These are phyloP conservation scores for Eonycteris spelaea DNA, from an alignment of 2,113 vertebrate genomes.

Conservation along the genomic window DNA sequence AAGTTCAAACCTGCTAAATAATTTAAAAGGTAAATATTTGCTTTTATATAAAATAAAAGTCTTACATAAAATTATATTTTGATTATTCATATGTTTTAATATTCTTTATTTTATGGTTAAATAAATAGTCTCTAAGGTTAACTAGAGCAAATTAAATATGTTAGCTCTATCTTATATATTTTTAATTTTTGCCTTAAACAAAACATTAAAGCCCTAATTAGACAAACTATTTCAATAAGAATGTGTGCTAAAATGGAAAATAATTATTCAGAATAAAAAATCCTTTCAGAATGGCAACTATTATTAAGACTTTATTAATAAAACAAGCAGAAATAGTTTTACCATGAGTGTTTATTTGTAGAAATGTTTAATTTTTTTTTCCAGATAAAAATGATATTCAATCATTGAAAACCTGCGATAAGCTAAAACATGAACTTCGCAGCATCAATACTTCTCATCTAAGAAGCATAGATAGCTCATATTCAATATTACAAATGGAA, in stretches of 20 bases:
- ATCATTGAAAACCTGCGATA: background rate
- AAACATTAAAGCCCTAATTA: background rate
- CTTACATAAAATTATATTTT: background rate
- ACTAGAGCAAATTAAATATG: background rate
- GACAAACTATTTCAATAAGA: background rate
- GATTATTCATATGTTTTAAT: background rate
- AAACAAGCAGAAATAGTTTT: background rate
- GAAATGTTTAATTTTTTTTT: background rate
- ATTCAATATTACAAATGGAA: background rate
- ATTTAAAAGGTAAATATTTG: background rate
- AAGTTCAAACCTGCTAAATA: background rate
- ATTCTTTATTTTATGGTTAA: slow-evolving; percentile 4
- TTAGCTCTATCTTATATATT: background rate
- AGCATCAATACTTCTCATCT: background rate
- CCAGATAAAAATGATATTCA: background rate
- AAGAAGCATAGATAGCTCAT: background rate
- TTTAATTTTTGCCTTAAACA: slow-evolving; percentile 20
- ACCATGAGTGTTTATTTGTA: background rate
- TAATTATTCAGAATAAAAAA: background rate
- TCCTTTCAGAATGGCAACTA: background rate
- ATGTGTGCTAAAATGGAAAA: background rate
- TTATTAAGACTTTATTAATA: slow-evolving; percentile 10
- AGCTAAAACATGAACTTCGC: background rate
- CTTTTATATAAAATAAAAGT: background rate
- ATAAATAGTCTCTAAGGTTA: background rate